Base-by-base conservation (phyloP, 30 jellyfish, hydroid and myxozoan species). In the Chrysaora quinquecirrha region DNA sequence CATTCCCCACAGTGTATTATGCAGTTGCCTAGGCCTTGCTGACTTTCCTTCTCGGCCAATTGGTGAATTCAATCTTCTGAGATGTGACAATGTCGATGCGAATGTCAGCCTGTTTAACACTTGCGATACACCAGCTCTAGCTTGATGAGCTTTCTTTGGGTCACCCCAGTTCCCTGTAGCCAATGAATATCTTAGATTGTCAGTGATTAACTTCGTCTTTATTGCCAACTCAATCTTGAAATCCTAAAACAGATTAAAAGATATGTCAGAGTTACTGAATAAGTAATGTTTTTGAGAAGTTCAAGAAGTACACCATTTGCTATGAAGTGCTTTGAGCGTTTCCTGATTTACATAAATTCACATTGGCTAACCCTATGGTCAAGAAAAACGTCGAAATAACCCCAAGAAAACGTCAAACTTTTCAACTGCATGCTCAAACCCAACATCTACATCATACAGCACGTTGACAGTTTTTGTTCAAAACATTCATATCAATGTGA, bases 81-180 rank as follows among this genome's bases (percentile, higher is more conserved):
- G 64, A 90, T 96, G 99, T 7, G 99, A 96, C 68, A 96, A 80
- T 20, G 99, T 96, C 27, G 99, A 96, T 1, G 99, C 98, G 48
- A 89, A 96, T 7, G 99, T 96, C 71, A 96, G 71, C 1, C 99
- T 87, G 68, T 96, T 96, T 75, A 96, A 84, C 34, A 96, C 99
- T 76, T 96, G 99, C 0, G 98, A 90, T 25, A 96, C 99, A 23
- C 99, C 99, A 56, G 99, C 99, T 62, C 98, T 80, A 1, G 97
- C 98, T 58, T 90, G 98, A 75, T 96, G 99, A 0, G 99, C 99
- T 50, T 96, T 96, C 89, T 86, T 89, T 48, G 88, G 98, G 70
- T 96, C 99, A 28, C 99, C 99, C 99, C 99, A 96, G 67, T 96
- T 96, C 1, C 99, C 99, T 12, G 99, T 96, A 19, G 99, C 99